Evolutionary conservation across 2,888 invertebrate genomes (phyloP), one percentile per base, ranked within the genome.

Genomic region (Hypselothyrea guttata): DNA sequence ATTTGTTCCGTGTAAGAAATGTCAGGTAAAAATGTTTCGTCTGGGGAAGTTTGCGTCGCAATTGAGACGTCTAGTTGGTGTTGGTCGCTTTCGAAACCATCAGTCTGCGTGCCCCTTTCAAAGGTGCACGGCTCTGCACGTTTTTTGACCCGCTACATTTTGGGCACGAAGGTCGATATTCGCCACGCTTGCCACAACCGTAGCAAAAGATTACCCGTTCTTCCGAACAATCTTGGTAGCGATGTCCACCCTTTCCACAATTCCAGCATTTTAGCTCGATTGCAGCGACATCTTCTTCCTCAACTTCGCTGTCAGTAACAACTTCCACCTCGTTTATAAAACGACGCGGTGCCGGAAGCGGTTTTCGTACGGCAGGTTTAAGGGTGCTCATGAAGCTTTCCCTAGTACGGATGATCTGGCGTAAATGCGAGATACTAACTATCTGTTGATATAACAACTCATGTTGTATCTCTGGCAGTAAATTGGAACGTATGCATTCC

Each of bases 401-500:
- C 4, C 31, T 11, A 9, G 44, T 44, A 8, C 42, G 30, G 1
- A 44, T 27, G 15, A 44, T 13, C 9, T 31, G 30, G 0, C 44
- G 31, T 2, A 44, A 5, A 2, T 44, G 15, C 1, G 31, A 13
- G 13, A 31, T 30, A n/a, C 42, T 44, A 1, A 4, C 5, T 7
- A 44, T 31, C 1, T 12, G 7, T 1, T 30, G 4, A 31, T 44
- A 44, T n/a, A 44, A 13, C 2, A 44, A 7, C 15, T 44, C 44
- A 27, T 44, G 44, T 28, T 41, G 41, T 11, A 41, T 41, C 7
- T 41, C 41, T 11, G 41, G 22, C 22, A 22, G 22, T 5, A 22
- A 22, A 22, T 22, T 22, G 22, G 22, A 22, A 4, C 22, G 2
- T 4, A 22, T 5, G 2, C 3, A 22, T 22, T 22, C 22, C 22